These are phyloP conservation scores for Tragulus kanchil DNA, from an alignment of 2,113 vertebrate genomes.

Conservation along the genomic window DNA sequence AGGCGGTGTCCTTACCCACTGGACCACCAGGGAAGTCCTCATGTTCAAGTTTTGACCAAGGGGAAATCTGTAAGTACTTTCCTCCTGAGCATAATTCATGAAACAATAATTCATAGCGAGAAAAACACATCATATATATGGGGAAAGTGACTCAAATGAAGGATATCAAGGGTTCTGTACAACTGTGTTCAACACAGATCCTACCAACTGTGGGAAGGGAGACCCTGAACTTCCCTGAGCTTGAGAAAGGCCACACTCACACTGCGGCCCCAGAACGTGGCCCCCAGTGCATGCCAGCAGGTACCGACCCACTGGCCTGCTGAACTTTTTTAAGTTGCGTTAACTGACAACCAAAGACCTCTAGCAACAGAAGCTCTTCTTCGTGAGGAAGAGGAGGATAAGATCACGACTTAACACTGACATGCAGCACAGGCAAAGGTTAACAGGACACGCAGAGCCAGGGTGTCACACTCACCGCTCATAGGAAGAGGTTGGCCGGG, in stretches of 20 bases:
- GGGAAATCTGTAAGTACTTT: neutral
- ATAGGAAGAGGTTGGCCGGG: neutral
- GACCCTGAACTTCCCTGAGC: neutral
- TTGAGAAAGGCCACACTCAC: neutral
- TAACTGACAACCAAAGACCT: neutral
- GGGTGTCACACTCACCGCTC: conserved; percentile 88
- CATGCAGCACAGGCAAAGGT: conserved; percentile 11
- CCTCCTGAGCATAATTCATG: neutral
- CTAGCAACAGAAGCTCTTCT: neutral
- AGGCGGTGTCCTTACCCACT: too few relatives aligned
- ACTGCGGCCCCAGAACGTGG: neutral
- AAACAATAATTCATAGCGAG: neutral
- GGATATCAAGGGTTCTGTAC: neutral
- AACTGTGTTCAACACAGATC: neutral
- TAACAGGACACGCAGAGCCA: conserved; percentile 44
- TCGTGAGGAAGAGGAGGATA: too few relatives aligned
- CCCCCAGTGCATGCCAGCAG: neutral
- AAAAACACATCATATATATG: neutral
- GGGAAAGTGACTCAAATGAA: neutral
- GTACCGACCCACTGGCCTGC: neutral
- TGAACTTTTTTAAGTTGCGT: neutral
- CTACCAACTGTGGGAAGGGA: fast-evolving
- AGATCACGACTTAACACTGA: neutral
- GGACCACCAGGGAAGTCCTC: too few relatives aligned
- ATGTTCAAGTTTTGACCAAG: neutral